A percentile compares a stretch with the other conserved stretches of the same genome.
These are phyloP conservation scores for Plagiodera versicolora DNA, from an alignment of 2,888 invertebrate genomes.

Conservation along the genomic window DNA sequence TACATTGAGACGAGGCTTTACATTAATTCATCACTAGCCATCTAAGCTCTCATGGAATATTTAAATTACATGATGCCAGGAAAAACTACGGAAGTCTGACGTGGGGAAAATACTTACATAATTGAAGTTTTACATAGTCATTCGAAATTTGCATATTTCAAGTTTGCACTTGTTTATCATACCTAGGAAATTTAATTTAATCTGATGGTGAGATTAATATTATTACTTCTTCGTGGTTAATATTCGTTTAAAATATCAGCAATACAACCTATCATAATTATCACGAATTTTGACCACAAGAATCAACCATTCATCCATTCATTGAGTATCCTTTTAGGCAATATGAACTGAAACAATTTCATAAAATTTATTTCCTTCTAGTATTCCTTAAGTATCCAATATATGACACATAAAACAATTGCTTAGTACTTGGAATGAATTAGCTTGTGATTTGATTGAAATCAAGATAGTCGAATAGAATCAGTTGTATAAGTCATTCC, in stretches of 20 bases:
- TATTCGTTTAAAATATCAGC: too few relatives aligned
- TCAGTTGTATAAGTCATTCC: too few relatives aligned
- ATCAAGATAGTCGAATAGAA: too few relatives aligned
- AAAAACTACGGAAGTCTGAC: not conserved
- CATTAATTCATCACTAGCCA: constrained; percentile 56
- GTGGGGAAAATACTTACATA: not conserved
- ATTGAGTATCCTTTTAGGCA: not conserved
- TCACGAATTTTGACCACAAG: not conserved
- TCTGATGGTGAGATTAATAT: too few relatives aligned
- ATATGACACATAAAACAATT: too few relatives aligned
- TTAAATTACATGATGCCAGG: constrained; percentile 44
- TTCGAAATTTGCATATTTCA: not conserved
- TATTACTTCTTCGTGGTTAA: too few relatives aligned
- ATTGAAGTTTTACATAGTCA: not conserved
- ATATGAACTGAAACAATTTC: too few relatives aligned
- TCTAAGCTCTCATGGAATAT: constrained; percentile 53
- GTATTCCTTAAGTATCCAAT: too few relatives aligned
- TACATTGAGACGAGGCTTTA: constrained; percentile 53
- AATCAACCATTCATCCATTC: not conserved
- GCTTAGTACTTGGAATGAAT: too few relatives aligned
- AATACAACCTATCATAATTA: not conserved
- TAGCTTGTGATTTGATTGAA: too few relatives aligned
- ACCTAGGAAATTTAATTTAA: too few relatives aligned
- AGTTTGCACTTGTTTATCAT: not conserved
- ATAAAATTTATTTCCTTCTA: too few relatives aligned